These are phyloP conservation scores for Drosophila greeni DNA, from an alignment of 2,888 invertebrate species.

Conservation along the genomic window DNA sequence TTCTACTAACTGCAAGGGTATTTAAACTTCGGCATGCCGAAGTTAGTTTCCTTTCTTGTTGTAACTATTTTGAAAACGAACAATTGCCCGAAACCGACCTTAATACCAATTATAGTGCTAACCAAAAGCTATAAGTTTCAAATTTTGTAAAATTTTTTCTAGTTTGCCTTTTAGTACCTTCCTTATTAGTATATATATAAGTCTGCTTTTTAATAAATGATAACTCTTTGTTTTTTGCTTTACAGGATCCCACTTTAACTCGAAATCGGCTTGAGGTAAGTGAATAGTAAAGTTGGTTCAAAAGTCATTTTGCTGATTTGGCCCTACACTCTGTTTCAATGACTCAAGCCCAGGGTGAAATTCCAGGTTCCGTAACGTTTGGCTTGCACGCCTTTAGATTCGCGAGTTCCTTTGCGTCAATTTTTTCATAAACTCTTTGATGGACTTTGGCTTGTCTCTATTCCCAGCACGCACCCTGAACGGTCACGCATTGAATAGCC, in stretches of 20 bases:
- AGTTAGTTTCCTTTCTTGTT: no score
- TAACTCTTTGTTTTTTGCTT: background rate
- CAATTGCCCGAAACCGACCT: no score
- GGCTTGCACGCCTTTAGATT: background rate
- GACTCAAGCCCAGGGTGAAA: background rate
- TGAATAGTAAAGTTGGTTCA: background rate
- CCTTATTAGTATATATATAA: background rate
- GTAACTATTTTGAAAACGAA: no score
- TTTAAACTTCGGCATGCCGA: no score
- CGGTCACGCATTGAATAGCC: background rate
- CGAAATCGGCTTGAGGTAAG: background rate
- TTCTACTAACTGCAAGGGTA: no score
- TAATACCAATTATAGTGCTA: no score
- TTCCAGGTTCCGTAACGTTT: background rate
- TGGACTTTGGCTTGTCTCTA: background rate
- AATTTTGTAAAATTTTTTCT: no score
- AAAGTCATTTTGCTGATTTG: background rate
- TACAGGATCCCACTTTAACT: background rate
- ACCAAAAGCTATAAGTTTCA: no score
- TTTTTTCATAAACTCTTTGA: background rate
- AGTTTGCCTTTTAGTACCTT: no score
- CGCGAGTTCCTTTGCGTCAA: background rate
- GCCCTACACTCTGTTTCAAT: background rate
- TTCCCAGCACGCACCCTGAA: conserved; percentile 12
- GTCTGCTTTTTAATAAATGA: background rate